A percentile compares a stretch with the other conserved stretches of the same genome.
Conservation (phyloP, 2,113 vertebrate species). For the Neodon shergylaensis region DNA sequence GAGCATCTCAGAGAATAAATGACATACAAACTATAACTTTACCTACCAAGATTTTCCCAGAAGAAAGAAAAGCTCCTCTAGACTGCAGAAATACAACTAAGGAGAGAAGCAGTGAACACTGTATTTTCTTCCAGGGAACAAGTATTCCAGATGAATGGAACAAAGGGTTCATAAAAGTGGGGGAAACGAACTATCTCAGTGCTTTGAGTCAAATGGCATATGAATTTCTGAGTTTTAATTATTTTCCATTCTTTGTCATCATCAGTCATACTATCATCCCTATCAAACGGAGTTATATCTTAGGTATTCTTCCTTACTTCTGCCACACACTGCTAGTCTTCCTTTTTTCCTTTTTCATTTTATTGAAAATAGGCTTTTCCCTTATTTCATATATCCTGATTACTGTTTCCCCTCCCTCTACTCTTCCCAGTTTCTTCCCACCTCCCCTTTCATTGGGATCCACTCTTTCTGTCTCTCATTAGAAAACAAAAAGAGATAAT, state of each 20-base stretch:
- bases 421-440: background rate
- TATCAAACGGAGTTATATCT: background rate
- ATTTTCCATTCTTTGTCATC: background rate
- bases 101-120: background rate
- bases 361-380: background rate
- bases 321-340: background rate
- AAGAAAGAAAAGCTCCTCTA: background rate
- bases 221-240: background rate
- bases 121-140: background rate
- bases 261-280: background rate
- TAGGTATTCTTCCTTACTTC: background rate
- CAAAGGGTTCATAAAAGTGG: background rate
- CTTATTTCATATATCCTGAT: background rate
- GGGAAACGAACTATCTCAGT: background rate
- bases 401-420: background rate
- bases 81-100: background rate
- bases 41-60: background rate
- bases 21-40: background rate
- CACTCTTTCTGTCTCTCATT: background rate
- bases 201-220: background rate
- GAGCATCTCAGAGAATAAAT: background rate
- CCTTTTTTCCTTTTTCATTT: background rate
- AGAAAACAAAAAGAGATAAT: background rate
- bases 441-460: no score
- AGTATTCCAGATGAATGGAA: background rate